Evolutionary conservation across 2,113 vertebrate species (phyloP), one percentile per base, ranked within the genome.

Genomic region (Colinus virginianus): DNA sequence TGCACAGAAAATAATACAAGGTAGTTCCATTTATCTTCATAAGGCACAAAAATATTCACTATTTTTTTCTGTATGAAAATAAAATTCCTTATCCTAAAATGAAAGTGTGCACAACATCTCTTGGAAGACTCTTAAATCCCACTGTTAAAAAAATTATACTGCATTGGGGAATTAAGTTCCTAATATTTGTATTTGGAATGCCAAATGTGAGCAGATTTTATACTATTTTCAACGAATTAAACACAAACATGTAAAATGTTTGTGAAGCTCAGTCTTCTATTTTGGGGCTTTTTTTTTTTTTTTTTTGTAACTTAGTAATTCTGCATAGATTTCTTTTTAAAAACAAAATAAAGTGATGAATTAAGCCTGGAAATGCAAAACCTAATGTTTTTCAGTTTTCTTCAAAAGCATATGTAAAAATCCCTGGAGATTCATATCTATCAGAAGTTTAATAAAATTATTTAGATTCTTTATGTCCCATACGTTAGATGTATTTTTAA

Each of bases 151-250:
- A 96, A 97, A 94, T 96, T 94, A 95, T 38, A 95, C 90, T 91
- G 90, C 75, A 95, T 83, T 91, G 67, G 76, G 87, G 93, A 91
- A 93, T 69, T 81, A 51, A 87, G 92, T 97, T 97, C 95, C 96
- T 97, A 98, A 97, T 98, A 97, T 98, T 98, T 97, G 97, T 96
- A 96, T 96, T 96, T 2, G 61, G 91, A 87, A 97, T 97, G 97
- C 97, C 97, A 98, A 98, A 96, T 97, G 91, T 93, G 96, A 97
- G 96, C 97, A 97, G 97, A 97, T 97, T 98, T 97, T 97, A 95
- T 94, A 85, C 88, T 97, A 95, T 95, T 97, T 98, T 97, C 96
- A 97, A 97, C 96, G 97, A 98, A 98, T 97, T 97, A 97, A 97
- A 97, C 88, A 95, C 94, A 97, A 97, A 97, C 96, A 97, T 97